These are phyloP conservation scores for Camponotus pennsylvanicus DNA, from an alignment of 1,140 invertebrate genomes.

Conservation along the genomic window DNA sequence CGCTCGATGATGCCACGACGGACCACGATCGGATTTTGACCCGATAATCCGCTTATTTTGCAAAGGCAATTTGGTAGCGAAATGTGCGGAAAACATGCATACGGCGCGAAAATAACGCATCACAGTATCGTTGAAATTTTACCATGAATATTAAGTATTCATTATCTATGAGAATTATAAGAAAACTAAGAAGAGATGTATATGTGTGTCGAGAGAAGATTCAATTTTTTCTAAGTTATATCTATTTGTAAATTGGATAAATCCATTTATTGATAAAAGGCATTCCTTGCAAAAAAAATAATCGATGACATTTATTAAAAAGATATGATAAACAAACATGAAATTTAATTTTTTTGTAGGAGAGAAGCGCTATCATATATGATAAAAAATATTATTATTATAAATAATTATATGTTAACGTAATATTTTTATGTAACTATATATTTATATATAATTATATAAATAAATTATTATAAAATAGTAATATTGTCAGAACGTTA, in stretches of 20 bases:
- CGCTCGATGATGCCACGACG: background rate
- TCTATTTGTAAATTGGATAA: background rate
- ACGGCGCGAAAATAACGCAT: slow-evolving; percentile 9
- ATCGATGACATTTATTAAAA: background rate
- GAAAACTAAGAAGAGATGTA: too few species aligned
- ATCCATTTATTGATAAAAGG: background rate
- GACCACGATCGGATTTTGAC: slow-evolving; percentile 6
- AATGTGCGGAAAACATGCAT: slow-evolving; percentile 26
- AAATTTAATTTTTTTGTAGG: background rate
- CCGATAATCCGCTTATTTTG: slow-evolving; percentile 58
- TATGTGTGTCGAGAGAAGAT: background rate
- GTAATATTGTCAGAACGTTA: background rate
- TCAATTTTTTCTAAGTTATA: background rate
- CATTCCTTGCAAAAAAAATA: background rate
- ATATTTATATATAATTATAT: background rate
- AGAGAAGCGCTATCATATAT: background rate
- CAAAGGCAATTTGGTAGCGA: slow-evolving; percentile 39
- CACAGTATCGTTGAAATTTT: background rate
- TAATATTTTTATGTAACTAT: background rate
- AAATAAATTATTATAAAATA: slow-evolving; percentile 8
- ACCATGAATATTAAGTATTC: background rate
- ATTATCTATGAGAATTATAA: background rate
- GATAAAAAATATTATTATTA: background rate
- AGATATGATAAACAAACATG: background rate
- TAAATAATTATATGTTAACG: background rate